phyloP scores from a whole-genome alignment of 2,888 invertebrate genomes.

The Mythimna albipuncta region DNA sequence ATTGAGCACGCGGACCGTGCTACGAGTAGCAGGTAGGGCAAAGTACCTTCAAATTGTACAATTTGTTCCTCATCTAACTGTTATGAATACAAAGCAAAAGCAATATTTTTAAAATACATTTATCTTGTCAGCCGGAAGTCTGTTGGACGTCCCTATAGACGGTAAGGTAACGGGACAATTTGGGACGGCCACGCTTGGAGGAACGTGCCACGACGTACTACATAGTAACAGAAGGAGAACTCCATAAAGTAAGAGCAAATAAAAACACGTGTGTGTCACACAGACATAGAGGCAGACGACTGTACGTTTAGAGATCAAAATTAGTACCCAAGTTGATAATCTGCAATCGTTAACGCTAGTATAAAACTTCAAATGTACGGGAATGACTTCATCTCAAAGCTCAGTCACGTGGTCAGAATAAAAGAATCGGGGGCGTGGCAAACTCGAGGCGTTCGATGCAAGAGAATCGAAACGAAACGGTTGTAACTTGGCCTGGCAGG shows the following conservation, averaged over 20 bases:
- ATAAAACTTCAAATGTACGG: no score
- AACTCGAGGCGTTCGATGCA: no score
- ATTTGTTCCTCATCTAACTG: slow-evolving; percentile 36
- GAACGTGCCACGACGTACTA: slow-evolving; percentile 5
- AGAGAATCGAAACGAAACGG: no score
- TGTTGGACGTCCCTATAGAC: slow-evolving; percentile 55
- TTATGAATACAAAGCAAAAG: slow-evolving; percentile 54
- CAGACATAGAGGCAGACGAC: neutral
- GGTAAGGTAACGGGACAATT: slow-evolving; percentile 51
- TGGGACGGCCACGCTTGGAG: slow-evolving; percentile 40
- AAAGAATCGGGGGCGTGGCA: no score
- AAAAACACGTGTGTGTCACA: no score
- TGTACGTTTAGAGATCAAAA: neutral
- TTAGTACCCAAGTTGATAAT: neutral
- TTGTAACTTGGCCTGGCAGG: no score
- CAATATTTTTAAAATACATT: slow-evolving; percentile 58
- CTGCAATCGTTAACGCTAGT: no score
- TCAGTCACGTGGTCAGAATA: no score
- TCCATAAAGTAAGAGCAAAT: neutral
- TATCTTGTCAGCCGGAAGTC: slow-evolving; percentile 51
- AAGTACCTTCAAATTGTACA: slow-evolving; percentile 14
- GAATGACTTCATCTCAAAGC: no score
- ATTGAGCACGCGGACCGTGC: slow-evolving; percentile 33
- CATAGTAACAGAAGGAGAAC: neutral
- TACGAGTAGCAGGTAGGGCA: slow-evolving; percentile 15